Conservation (phyloP, 2,888 invertebrate species). For the Theodoxus fluviatilis region DNA sequence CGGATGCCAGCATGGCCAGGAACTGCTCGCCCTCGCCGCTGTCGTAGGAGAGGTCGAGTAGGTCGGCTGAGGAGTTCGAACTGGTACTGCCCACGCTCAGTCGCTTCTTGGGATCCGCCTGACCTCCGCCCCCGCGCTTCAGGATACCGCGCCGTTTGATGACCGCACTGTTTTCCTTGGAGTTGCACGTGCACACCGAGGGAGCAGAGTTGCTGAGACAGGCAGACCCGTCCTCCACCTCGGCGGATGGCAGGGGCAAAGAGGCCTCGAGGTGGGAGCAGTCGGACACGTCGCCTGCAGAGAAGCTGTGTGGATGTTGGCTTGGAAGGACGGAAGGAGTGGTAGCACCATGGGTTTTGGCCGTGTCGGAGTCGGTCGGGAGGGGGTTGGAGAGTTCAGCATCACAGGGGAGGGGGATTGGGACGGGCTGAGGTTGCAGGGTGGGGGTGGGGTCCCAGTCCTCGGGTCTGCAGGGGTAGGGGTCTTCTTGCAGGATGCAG, state of each 20-base stretch:
- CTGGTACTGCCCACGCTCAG: slow-evolving; percentile 57
- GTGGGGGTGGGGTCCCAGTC: slow-evolving; percentile 21
- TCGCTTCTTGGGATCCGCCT: slow-evolving; percentile 49
- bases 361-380: background rate
- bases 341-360: background rate
- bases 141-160: too few relatives aligned
- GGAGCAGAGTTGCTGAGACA: background rate
- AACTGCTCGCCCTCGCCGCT: slow-evolving; percentile 51
- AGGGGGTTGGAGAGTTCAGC: slow-evolving; percentile 6
- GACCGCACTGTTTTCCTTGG: too few relatives aligned
- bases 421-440: slow-evolving; percentile 24
- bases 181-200: slow-evolving; percentile 24
- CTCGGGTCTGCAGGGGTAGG: slow-evolving; percentile 23
- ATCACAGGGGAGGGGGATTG: slow-evolving; percentile 23
- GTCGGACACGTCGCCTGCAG: background rate
- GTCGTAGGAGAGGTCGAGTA: slow-evolving; percentile 62
- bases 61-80: slow-evolving; percentile 62
- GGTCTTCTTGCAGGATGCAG: slow-evolving; percentile 43
- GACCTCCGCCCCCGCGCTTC: slow-evolving; percentile 37
- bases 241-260: slow-evolving; percentile 10
- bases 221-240: background rate
- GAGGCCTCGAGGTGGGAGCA: slow-evolving; percentile 29
- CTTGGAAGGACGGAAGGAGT: background rate
- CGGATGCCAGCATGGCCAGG: slow-evolving; percentile 6
- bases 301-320: background rate